A percentile compares a stretch with the other conserved stretches of the same genome.
These are phyloP conservation scores for Piaya cayana DNA, from an alignment of 2,113 vertebrate species.

Conservation along the genomic window DNA sequence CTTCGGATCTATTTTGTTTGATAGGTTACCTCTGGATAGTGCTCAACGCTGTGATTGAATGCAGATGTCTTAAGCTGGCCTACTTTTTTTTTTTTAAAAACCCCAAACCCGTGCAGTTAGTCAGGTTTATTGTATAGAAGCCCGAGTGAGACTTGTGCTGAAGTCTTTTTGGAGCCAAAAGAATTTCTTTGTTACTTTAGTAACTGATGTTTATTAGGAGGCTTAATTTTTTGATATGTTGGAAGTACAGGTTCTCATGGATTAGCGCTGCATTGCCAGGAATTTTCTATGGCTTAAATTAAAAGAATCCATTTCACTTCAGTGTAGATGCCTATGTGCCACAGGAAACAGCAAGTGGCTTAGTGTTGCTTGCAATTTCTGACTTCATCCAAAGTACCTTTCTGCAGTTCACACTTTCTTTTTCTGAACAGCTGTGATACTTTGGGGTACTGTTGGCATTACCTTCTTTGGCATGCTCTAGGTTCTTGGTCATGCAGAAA, in stretches of 20 bases:
- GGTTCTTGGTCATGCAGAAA: not conserved
- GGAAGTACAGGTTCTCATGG: not conserved
- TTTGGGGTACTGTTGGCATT: not conserved
- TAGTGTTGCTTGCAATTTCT: not conserved
- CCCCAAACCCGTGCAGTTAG: not conserved
- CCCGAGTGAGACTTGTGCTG: not conserved
- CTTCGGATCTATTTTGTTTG: not conserved
- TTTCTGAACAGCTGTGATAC: not conserved
- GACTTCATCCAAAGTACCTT: not conserved
- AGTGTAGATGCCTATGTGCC: not conserved
- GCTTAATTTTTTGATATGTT: not conserved
- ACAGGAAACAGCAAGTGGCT: not conserved
- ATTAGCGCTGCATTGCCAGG: not conserved
- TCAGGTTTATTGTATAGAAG: not conserved
- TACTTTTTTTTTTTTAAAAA: not conserved
- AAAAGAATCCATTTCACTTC: not conserved
- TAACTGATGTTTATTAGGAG: not conserved
- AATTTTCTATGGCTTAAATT: not conserved
- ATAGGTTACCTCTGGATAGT: not conserved
- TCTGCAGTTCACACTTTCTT: not conserved
- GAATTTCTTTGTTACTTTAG: not conserved
- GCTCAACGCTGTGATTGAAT: not conserved
- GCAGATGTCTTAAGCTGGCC: not conserved
- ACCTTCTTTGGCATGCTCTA: not conserved
- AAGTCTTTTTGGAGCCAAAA: not conserved